phyloP scores from a whole-genome alignment of 1,140 invertebrate species.

The Choristoneura fumiferana region DNA sequence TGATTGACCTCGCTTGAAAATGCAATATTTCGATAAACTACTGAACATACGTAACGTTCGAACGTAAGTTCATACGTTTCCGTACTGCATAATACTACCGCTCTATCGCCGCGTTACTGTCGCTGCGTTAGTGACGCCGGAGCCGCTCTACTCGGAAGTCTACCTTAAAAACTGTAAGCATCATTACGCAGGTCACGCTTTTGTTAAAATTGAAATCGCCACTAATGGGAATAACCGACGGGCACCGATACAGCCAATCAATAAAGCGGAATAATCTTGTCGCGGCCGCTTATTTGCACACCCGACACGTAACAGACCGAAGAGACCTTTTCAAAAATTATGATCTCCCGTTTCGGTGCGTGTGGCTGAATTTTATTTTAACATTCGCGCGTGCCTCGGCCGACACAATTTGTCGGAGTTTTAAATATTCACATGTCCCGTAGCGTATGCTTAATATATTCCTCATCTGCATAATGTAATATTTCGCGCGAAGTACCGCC shows the following conservation, averaged over 20 bases:
- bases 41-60: too few relatives aligned
- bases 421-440: slow-evolving; percentile 57
- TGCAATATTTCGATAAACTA: too few relatives aligned
- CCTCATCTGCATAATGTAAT: slow-evolving; percentile 50
- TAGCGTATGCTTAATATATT: slow-evolving; percentile 47
- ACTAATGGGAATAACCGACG: background rate
- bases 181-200: background rate
- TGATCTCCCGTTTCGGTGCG: slow-evolving; percentile 51
- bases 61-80: too few relatives aligned
- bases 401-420: slow-evolving; percentile 49
- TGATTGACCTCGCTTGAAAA: background rate
- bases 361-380: slow-evolving; percentile 50
- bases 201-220: background rate
- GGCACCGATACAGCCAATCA: background rate
- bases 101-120: too few relatives aligned
- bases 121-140: too few relatives aligned
- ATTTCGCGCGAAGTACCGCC: slow-evolving; percentile 37
- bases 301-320: slow-evolving; percentile 41
- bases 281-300: slow-evolving; percentile 32
- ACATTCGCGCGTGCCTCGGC: slow-evolving; percentile 43
- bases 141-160: too few relatives aligned
- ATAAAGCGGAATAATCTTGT: background rate
- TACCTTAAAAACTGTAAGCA: too few relatives aligned
- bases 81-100: too few relatives aligned
- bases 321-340: slow-evolving; percentile 60